These are phyloP conservation scores for Coracias cyanogaster DNA, from an alignment of 2,797 vertebrate genomes.

Conservation along the genomic window DNA sequence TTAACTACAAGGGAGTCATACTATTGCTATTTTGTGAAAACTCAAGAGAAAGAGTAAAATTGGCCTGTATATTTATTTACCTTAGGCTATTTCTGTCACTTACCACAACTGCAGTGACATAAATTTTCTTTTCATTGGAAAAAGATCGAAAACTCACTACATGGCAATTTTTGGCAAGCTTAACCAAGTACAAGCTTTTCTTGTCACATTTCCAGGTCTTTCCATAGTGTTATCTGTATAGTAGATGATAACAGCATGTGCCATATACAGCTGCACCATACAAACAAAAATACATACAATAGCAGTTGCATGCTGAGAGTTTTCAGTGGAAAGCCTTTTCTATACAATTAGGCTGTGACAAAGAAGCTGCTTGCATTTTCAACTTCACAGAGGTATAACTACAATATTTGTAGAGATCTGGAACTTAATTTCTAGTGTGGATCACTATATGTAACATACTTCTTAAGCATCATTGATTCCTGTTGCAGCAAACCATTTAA, in stretches of 20 bases:
- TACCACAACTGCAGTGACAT: background rate
- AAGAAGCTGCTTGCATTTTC: background rate
- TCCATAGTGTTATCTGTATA: background rate
- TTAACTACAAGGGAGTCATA: background rate
- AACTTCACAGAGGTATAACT: background rate
- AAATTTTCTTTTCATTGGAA: conserved; percentile 31
- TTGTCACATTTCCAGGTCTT: conserved; percentile 37
- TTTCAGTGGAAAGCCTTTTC: background rate
- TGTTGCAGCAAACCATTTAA: background rate
- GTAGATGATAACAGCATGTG: background rate
- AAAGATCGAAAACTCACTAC: conserved; percentile 15
- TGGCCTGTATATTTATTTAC: conserved; percentile 11
- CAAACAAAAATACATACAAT: background rate
- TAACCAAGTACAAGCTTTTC: conserved; percentile 5
- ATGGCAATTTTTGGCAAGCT: conserved; percentile 26
- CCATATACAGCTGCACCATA: background rate
- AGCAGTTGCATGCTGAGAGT: background rate
- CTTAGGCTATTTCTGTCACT: conserved; percentile 1
- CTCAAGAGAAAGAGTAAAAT: background rate
- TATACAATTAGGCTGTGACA: background rate
- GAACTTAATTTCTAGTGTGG: background rate
- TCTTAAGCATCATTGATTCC: background rate
- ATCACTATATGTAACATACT: background rate
- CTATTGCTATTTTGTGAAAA: background rate
- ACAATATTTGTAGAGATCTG: background rate